Percentiles rank a stretch among this genome's conserved stretches.
These are phyloP conservation scores for Phaonia tiefii DNA, from an alignment of 2,888 invertebrate genomes.

Conservation along the genomic window DNA sequence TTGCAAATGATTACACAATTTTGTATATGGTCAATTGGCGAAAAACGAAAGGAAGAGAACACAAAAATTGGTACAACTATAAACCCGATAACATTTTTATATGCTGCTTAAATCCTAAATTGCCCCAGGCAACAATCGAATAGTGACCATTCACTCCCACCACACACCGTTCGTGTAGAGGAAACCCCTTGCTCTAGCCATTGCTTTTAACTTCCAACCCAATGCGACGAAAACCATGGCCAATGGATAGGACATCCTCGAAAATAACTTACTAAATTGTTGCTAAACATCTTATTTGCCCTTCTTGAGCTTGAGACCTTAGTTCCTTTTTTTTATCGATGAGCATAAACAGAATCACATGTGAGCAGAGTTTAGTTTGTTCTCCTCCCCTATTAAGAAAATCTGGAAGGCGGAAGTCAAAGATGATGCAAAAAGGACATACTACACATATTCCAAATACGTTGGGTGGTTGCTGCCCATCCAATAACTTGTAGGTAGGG, in stretches of 20 bases:
- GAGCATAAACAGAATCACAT: conserved; percentile 24
- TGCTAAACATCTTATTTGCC: conserved; percentile 18
- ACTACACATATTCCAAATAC: conserved; percentile 7
- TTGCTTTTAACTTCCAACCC: too few species aligned
- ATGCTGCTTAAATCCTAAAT: conserved; percentile 59
- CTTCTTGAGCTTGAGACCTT: neutral
- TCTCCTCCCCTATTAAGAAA: conserved; percentile 2
- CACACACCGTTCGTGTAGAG: neutral
- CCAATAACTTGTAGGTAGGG: conserved; percentile 1
- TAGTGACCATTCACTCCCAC: conserved; percentile 21
- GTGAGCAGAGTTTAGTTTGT: neutral
- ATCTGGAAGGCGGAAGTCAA: conserved; percentile 26
- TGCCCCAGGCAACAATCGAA: conserved; percentile 58
- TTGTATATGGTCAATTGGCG: conserved; percentile 51
- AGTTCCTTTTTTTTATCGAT: conserved; percentile 1
- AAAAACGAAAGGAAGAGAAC: conserved; percentile 23
- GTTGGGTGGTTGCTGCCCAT: conserved; percentile 23
- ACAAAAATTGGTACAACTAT: neutral
- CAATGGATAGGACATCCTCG: conserved; percentile 49
- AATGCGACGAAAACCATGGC: conserved; percentile 22
- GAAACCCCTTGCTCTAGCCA: too few species aligned
- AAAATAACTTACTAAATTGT: conserved; percentile 30
- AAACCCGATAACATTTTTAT: conserved; percentile 60
- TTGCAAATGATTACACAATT: too few species aligned
- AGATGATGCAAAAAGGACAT: conserved; percentile 44